Evolutionary conservation across 2,797 vertebrate species (phyloP), one percentile per base, ranked within the genome.

Genomic region (Notolepis coatsorum): DNA sequence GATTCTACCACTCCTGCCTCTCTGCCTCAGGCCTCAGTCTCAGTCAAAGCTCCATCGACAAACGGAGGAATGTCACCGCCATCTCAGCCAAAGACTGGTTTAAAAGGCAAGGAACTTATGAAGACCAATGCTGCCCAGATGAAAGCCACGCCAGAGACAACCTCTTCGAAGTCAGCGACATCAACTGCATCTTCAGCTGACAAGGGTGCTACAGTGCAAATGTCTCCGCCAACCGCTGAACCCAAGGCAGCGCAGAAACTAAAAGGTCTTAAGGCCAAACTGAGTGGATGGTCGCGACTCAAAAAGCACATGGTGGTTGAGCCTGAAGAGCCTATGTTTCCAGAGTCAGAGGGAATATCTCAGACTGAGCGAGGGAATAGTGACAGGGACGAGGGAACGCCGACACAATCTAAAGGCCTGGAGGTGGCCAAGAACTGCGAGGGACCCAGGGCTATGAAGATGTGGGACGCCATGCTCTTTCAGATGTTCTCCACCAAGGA

Each of bases 381-480:
- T 52, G 67, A 77, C 38, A 38, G 2, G 23, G n/a, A n/a, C n/a
- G n/a, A n/a, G n/a, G n/a, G n/a, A n/a, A 8, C 1, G 0, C 8
- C 38, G 38, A 42, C n/a, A 64, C 45, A 62, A 55, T 48, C 45
- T 47, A 35, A 23, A 17, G 63, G 61, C 57, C 63, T 82, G 31
- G 82, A 87, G 2, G 27, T 85, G 12, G 28, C 63, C 0, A 59
- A 57, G n/a, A 46, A 81, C 41, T 82, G 79, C 15, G 89, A 89
- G 1, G 61, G 56, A 51, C 93, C 93, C 0, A 92, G 84, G 38
- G 94, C 94, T 5, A 75, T 90, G 21, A 95, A 92, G 67, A 95
- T 98, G 94, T 99, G 97, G 97, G 96, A 99, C 1, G 95, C 97
- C 0, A 90, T 98, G 38, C 91, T 99, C 25, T 96, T 96, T 73